These are phyloP conservation scores for Syngnathus acus DNA, from an alignment of 2,797 vertebrate species.

Conservation along the genomic window DNA sequence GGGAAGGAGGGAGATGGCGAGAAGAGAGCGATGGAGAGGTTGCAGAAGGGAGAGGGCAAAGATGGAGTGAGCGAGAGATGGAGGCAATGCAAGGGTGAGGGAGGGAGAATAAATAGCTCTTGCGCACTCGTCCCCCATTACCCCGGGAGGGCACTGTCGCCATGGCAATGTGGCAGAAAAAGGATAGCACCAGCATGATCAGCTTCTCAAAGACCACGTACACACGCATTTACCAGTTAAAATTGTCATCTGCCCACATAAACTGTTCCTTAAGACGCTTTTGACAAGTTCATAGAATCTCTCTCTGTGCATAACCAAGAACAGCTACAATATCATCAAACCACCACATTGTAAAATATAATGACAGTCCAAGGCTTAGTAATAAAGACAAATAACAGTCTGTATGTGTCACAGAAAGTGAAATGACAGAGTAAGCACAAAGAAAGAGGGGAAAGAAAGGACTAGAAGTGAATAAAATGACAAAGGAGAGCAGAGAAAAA, in stretches of 20 bases:
- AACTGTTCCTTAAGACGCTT: constrained; percentile 32
- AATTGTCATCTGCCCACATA: constrained; percentile 41
- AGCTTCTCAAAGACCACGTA: constrained; percentile 44
- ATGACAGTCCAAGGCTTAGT: constrained; percentile 21
- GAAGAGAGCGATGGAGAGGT: constrained; percentile 30
- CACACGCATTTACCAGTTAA: constrained; percentile 38
- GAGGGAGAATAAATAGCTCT: constrained; percentile 67
- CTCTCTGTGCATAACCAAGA: constrained; percentile 13
- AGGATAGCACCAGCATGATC: constrained; percentile 67
- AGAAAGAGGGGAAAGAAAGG: constrained; percentile 17
- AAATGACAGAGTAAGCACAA: constrained; percentile 4
- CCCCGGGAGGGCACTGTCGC: constrained; percentile 72
- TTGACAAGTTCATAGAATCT: constrained; percentile 34
- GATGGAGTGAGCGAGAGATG: constrained; percentile 31
- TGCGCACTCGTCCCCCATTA: constrained; percentile 71
- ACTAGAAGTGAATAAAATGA: constrained; percentile 15
- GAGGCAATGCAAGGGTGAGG: constrained; percentile 40
- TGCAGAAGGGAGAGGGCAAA: constrained; percentile 48
- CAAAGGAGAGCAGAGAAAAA: constrained; percentile 19
- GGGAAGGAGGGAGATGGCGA: constrained; percentile 38
- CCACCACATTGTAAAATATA: background rate
- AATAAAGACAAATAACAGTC: constrained; percentile 10
- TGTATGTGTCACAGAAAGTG: background rate
- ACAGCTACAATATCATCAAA: constrained; percentile 1
- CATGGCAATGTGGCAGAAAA: constrained; percentile 77